Conservation (phyloP, 2,888 invertebrate species). For the Cyclophora albipunctata region DNA sequence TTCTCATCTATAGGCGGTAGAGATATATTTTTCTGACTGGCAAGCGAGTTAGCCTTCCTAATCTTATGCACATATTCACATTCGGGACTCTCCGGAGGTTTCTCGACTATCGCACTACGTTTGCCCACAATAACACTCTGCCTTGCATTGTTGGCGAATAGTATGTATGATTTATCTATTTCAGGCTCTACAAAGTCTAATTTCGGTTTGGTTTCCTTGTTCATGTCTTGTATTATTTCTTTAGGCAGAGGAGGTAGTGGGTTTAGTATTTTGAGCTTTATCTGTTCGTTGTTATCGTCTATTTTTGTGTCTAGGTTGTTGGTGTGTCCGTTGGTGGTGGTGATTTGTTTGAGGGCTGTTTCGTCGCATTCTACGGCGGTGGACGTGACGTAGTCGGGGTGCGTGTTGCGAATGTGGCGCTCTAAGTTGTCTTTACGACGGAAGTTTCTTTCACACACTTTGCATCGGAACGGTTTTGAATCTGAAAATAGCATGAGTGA, state of each 20-base stretch:
- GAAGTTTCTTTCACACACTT: constrained; percentile 81
- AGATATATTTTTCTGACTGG: constrained; percentile 34
- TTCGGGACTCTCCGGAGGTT: constrained; percentile 30
- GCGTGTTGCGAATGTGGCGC: constrained; percentile 85
- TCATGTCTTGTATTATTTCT: constrained; percentile 50
- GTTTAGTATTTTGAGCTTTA: constrained; percentile 45
- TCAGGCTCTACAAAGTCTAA: constrained; percentile 3
- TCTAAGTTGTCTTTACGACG: constrained; percentile 85
- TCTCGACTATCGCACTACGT: constrained; percentile 30
- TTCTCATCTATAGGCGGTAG: constrained; percentile 59
- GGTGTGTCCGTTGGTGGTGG: constrained; percentile 14
- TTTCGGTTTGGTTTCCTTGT: constrained; percentile 20
- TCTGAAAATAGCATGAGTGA: constrained; percentile 49
- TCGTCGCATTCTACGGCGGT: constrained; percentile 52
- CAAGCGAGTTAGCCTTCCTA: constrained; percentile 50
- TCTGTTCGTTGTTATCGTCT: constrained; percentile 34
- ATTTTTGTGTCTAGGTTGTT: background rate
- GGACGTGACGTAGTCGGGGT: constrained; percentile 68
- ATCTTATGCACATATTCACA: constrained; percentile 66
- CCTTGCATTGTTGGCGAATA: constrained; percentile 63
- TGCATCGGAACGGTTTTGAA: constrained; percentile 81
- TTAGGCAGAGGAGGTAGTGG: constrained; percentile 55
- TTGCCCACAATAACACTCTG: constrained; percentile 66
- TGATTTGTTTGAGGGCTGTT: constrained; percentile 36
- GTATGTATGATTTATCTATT: constrained; percentile 54